Evolutionary conservation across 2,797 vertebrate species (phyloP).

Genomic region (Scolopax bukidnonensis): DNA sequence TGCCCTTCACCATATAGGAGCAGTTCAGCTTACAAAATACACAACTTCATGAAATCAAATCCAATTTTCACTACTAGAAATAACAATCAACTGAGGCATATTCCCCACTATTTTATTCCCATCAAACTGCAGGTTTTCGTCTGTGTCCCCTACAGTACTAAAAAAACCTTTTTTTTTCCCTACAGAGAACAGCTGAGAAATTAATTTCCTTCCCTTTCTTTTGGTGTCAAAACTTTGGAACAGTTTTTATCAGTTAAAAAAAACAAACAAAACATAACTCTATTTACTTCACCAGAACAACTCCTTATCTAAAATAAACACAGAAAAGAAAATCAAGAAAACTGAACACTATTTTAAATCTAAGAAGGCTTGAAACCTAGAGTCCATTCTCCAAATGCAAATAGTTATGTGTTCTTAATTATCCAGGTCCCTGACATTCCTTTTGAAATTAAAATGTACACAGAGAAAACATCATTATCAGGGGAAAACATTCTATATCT

Average conservation of each 20-base stretch:
- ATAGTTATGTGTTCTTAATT: background rate
- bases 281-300: background rate
- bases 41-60: background rate
- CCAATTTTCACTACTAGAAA: background rate
- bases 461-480: background rate
- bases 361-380: background rate
- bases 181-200: background rate
- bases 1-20: background rate
- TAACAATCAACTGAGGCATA: accelerated
- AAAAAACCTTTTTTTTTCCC: background rate
- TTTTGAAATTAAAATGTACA: background rate
- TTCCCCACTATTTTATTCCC: background rate
- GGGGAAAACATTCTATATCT: background rate
- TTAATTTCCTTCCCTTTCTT: background rate
- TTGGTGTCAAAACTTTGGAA: background rate
- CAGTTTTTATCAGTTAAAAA: background rate
- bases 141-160: background rate
- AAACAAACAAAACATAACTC: background rate
- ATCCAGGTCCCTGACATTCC: background rate
- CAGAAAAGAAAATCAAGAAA: background rate
- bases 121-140: background rate
- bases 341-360: background rate
- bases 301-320: background rate
- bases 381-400: background rate
- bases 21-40: background rate